Evolutionary conservation across 1,140 invertebrate genomes (phyloP).

Genomic region (Bombyx mandarina): DNA sequence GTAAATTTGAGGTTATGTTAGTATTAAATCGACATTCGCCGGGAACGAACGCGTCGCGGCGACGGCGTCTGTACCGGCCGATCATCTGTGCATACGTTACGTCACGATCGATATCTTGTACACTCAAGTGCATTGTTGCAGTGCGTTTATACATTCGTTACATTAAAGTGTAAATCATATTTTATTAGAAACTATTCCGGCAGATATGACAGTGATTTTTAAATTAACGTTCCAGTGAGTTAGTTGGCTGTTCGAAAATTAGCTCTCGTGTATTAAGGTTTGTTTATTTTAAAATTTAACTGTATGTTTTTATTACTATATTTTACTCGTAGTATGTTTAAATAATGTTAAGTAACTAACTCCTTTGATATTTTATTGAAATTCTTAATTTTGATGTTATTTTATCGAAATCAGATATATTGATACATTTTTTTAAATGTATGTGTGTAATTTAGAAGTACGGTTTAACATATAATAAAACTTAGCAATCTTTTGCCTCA

Average conservation of each 20-base stretch:
- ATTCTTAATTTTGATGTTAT: no score
- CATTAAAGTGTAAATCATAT: conserved; percentile 13
- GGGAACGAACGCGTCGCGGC: conserved; percentile 35
- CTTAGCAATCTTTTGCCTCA: no score
- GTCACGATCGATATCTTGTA: conserved; percentile 34
- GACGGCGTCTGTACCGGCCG: conserved; percentile 12
- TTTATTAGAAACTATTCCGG: conserved; percentile 10
- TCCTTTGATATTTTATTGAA: no score
- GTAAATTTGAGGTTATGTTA: conserved; percentile 65
- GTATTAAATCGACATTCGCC: conserved; percentile 54
- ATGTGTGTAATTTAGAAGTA: no score
- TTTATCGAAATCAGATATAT: no score
- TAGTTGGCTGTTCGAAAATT: background rate
- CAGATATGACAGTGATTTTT: conserved; percentile 26
- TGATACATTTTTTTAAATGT: no score
- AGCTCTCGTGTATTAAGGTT: background rate
- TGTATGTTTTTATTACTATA: background rate
- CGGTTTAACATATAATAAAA: no score
- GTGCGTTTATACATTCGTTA: conserved; percentile 2
- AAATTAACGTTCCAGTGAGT: conserved; percentile 18
- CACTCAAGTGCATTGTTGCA: conserved; percentile 26
- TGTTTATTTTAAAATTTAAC: conserved; percentile 3
- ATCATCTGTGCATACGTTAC: conserved; percentile 24
- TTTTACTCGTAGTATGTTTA: no score
- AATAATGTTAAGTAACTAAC: no score